Conservation (phyloP, 2,888 invertebrate species). For the Poecilus cupreus region DNA sequence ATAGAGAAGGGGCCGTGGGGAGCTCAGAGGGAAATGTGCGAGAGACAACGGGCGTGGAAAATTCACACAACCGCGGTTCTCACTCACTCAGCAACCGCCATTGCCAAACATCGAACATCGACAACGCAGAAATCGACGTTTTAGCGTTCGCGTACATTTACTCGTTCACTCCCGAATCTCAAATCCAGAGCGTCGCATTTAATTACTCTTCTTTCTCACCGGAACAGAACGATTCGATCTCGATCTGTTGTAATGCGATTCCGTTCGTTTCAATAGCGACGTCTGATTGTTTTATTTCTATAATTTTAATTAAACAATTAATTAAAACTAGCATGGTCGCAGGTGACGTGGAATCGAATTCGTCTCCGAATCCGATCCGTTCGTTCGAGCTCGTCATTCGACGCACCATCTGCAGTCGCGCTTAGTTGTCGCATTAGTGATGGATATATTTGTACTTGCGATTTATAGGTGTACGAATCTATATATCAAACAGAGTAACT, state of each 20-base stretch:
- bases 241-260: slow-evolving; percentile 44
- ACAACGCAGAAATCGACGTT: slow-evolving; percentile 24
- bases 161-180: background rate
- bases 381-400: background rate
- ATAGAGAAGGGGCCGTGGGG: background rate
- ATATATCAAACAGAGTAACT: background rate
- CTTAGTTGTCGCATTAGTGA: background rate
- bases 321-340: slow-evolving; percentile 23
- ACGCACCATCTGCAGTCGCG: too few species aligned
- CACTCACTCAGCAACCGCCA: background rate
- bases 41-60: slow-evolving; percentile 43
- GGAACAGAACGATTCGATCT: slow-evolving; percentile 39
- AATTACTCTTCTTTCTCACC: slow-evolving; percentile 50
- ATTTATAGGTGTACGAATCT: background rate
- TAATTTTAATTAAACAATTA: slow-evolving; percentile 52
- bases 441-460: background rate
- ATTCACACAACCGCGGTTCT: slow-evolving; percentile 22
- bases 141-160: background rate
- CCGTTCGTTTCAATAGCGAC: slow-evolving; percentile 45
- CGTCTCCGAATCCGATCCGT: background rate
- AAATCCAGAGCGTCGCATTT: slow-evolving; percentile 8
- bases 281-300: slow-evolving; percentile 40
- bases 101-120: background rate
- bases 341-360: slow-evolving; percentile 11
- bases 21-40: slow-evolving; percentile 9